Conservation (phyloP, 2,888 invertebrate species). For the Ophioninae sp. region DNA sequence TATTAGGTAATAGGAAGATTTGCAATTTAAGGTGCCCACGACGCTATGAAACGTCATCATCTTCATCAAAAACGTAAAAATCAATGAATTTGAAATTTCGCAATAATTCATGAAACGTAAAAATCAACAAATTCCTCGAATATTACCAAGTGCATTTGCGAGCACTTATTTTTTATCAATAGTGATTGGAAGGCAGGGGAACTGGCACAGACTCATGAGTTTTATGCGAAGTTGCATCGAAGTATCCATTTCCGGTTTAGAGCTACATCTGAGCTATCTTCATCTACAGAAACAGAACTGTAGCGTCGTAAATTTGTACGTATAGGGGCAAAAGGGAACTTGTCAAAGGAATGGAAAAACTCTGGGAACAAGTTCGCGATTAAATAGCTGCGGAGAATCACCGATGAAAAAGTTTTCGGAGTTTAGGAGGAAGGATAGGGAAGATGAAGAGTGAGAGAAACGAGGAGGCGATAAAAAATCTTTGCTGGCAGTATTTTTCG, state of each 20-base stretch:
- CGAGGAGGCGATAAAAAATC: conserved; percentile 43
- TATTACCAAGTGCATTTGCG: too few relatives aligned
- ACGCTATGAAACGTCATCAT: too few relatives aligned
- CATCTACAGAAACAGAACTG: neutral
- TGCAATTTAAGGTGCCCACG: too few relatives aligned
- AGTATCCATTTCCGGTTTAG: too few relatives aligned
- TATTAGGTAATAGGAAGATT: too few relatives aligned
- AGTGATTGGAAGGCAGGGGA: too few relatives aligned
- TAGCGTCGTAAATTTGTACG: conserved; percentile 19
- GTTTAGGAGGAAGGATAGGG: conserved; percentile 51
- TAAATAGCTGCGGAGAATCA: conserved; percentile 54
- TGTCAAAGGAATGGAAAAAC: conserved; percentile 21
- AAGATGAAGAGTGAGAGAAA: conserved; percentile 44
- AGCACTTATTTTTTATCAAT: too few relatives aligned
- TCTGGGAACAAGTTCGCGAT: conserved; percentile 55
- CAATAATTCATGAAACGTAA: neutral
- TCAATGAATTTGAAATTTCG: too few relatives aligned
- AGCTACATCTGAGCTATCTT: neutral
- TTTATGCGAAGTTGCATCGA: too few relatives aligned
- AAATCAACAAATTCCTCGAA: too few relatives aligned
- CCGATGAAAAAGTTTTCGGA: conserved; percentile 54
- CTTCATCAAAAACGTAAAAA: too few relatives aligned
- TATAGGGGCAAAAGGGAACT: conserved; percentile 9
- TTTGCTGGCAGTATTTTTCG: conserved; percentile 48
- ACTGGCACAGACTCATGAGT: too few relatives aligned